Evolutionary conservation across 2,113 vertebrate genomes (phyloP).

Genomic region (Cyprinus carpio): DNA sequence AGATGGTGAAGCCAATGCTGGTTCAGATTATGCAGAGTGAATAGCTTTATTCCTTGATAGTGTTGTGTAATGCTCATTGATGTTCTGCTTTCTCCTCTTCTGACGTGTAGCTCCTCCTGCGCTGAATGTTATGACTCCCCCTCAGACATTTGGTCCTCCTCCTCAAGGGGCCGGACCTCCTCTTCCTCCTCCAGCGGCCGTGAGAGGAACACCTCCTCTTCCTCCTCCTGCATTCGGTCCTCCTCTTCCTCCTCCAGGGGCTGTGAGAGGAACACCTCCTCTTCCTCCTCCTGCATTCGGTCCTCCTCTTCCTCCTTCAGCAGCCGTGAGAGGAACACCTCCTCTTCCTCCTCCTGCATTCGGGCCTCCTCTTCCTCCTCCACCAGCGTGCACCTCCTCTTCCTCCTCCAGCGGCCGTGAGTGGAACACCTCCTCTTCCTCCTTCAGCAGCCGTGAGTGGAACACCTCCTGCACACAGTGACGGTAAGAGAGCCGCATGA

Average conservation of each 20-base stretch:
- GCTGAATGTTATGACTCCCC: conserved; percentile 72
- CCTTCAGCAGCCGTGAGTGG: background rate
- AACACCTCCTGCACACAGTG: conserved; percentile 60
- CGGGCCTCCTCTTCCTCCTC: conserved; percentile 65
- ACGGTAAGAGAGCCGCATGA: conserved; percentile 72
- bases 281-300: conserved; percentile 67
- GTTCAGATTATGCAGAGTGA: background rate
- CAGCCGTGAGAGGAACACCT: conserved; percentile 67
- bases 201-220: conserved; percentile 66
- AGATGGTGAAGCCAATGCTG: background rate
- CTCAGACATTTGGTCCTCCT: conserved; percentile 73
- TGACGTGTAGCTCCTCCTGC: conserved; percentile 77
- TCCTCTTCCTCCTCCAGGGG: conserved; percentile 64
- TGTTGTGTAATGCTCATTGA: conserved; percentile 13
- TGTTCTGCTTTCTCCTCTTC: no score
- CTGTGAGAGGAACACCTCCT: conserved; percentile 36
- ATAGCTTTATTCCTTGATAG: no score
- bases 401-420: conserved; percentile 70
- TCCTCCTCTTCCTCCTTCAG: no score
- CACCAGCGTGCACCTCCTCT: no score
- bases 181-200: conserved; percentile 67
- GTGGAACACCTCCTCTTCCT: conserved; percentile 59
- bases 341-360: conserved; percentile 24
- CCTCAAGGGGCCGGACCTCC: conserved; percentile 63
- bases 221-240: background rate